phyloP scores from a whole-genome alignment of 2,113 vertebrate genomes.

The Pedetes capensis region DNA sequence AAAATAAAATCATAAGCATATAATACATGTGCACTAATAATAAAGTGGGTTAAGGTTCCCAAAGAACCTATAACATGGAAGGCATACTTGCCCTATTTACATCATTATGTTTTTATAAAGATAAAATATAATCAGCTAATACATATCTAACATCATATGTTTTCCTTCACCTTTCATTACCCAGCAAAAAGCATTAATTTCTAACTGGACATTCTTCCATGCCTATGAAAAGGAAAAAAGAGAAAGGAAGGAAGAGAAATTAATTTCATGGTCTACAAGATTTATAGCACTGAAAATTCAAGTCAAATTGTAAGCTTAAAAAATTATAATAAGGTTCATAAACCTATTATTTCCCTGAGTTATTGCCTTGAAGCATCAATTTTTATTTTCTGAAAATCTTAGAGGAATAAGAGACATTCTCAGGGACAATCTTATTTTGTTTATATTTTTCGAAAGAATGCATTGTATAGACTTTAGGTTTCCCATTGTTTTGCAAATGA shows the following conservation, averaged over 20 bases:
- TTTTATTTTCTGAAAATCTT: slow-evolving; percentile 55
- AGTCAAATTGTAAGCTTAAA: slow-evolving; percentile 57
- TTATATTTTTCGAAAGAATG: slow-evolving; percentile 28
- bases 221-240: not conserved
- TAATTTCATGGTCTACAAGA: slow-evolving; percentile 60
- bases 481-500: slow-evolving; percentile 48
- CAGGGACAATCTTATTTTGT: slow-evolving; percentile 13
- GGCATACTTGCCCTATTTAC: not conserved
- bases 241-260: not conserved
- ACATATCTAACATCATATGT: not conserved
- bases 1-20: not conserved
- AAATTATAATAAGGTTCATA: slow-evolving; percentile 59
- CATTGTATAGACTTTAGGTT: not conserved
- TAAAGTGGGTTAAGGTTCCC: not conserved
- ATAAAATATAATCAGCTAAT: not conserved
- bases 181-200: slow-evolving; percentile 11
- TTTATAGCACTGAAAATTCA: slow-evolving; percentile 57
- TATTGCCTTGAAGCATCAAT: slow-evolving; percentile 40
- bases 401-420: slow-evolving; percentile 9
- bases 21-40: not conserved
- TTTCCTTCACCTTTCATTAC: slow-evolving; percentile 2
- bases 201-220: not conserved
- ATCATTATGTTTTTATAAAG: not conserved
- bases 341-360: slow-evolving; percentile 44
- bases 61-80: not conserved